A percentile compares a stretch with the other conserved stretches of the same genome.
Evolutionary conservation across 2,797 vertebrate species (phyloP).

Genomic region (Mus minutoides): DNA sequence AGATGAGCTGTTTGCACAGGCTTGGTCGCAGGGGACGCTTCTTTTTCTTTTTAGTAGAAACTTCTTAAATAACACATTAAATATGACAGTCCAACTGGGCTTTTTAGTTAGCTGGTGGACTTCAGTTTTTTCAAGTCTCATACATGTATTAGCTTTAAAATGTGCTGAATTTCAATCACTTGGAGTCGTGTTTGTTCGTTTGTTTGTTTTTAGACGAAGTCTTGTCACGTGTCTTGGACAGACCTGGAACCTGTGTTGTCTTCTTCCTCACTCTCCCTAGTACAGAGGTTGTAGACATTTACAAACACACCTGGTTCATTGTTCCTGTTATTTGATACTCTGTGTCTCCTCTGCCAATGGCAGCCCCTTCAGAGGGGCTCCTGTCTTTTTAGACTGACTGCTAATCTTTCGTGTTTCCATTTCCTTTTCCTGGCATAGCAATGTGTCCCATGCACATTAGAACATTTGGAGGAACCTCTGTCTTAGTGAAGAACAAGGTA

Average conservation of each 20-base stretch:
- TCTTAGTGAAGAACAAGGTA: constrained; percentile 15
- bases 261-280: not conserved
- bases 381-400: constrained; percentile 36
- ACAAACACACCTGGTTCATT: not conserved
- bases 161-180: not conserved
- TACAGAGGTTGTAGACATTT: not conserved
- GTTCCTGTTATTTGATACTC: not conserved
- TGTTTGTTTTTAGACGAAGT: no score
- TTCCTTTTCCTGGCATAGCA: not conserved
- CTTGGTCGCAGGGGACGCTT: not conserved
- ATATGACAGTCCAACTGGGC: not conserved
- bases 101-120: not conserved
- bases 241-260: not conserved
- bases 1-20: not conserved
- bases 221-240: not conserved
- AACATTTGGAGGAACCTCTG: not conserved
- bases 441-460: not conserved
- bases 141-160: not conserved
- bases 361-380: not conserved
- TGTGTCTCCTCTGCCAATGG: not conserved
- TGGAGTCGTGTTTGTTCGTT: not conserved
- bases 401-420: not conserved
- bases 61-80: not conserved
- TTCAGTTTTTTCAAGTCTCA: not conserved
- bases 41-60: not conserved